phyloP scores from a whole-genome alignment of 2,888 invertebrate genomes.

The Pandemis cinnamomeana region DNA sequence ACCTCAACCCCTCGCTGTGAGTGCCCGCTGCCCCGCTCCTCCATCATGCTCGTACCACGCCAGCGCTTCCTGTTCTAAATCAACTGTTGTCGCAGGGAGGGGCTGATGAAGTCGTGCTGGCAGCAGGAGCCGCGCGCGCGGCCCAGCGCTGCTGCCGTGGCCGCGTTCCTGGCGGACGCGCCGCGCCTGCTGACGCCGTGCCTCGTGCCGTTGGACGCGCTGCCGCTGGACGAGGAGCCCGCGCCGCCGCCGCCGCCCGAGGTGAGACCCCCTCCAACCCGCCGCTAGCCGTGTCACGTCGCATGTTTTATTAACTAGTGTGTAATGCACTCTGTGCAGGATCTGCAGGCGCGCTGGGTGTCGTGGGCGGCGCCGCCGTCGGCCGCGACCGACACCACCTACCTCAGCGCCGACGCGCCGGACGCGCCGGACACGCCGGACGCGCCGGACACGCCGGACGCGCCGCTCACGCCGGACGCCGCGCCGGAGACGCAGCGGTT shows the following conservation, averaged over 20 bases:
- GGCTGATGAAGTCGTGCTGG: constrained; percentile 92
- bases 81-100: constrained; percentile 81
- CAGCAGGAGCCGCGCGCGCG: constrained; percentile 87
- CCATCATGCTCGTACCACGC: background rate
- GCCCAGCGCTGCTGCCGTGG: constrained; percentile 91
- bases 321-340: constrained; percentile 16
- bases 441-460: constrained; percentile 16
- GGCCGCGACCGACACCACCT: constrained; percentile 66
- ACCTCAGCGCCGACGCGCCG: constrained; percentile 65
- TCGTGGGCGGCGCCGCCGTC: constrained; percentile 69
- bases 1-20: constrained; percentile 91
- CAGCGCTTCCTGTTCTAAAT: background rate
- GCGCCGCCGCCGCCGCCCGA: constrained; percentile 47
- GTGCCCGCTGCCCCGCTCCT: constrained; percentile 64
- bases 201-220: constrained; percentile 88
- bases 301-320: background rate
- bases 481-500: constrained; percentile 26
- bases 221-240: constrained; percentile 86
- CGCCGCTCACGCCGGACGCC: constrained; percentile 24
- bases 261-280: background rate
- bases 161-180: constrained; percentile 91
- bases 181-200: constrained; percentile 91
- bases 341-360: constrained; percentile 64
- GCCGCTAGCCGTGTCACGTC: too few relatives aligned
- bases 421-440: constrained; percentile 19